phyloP scores from a whole-genome alignment of 1,140 invertebrate genomes.

The Brachionus angularis region DNA sequence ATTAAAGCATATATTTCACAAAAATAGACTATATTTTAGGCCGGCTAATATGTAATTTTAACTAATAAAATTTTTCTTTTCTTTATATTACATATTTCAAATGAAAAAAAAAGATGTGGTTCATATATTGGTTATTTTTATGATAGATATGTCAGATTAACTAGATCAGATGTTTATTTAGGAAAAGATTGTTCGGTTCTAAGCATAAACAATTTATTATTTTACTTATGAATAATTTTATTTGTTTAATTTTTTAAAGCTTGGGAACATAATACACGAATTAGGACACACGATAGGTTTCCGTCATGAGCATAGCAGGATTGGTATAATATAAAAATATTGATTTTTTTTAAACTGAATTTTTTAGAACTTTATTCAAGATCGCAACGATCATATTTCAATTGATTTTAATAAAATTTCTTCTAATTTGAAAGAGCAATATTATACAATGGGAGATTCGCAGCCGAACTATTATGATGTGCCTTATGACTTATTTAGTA shows the following conservation, averaged over 20 bases:
- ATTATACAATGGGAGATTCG: slow-evolving; percentile 5
- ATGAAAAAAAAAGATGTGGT: too few species aligned
- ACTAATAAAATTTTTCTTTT: slow-evolving; percentile 12
- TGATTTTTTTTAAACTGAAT: slow-evolving; percentile 1
- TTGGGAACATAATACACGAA: slow-evolving; percentile 65
- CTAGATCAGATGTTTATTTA: slow-evolving; percentile 35
- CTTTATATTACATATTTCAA: too few species aligned
- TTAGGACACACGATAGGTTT: slow-evolving; percentile 66
- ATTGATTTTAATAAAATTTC: slow-evolving; percentile 50
- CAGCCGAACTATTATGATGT: slow-evolving; percentile 44
- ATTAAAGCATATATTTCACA: neutral
- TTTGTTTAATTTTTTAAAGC: slow-evolving; percentile 25
- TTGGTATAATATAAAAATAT: slow-evolving; percentile 15
- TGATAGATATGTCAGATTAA: neutral
- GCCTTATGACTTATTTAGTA: slow-evolving; percentile 47
- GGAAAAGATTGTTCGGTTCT: slow-evolving; percentile 17
- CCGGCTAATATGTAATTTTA: slow-evolving; percentile 12
- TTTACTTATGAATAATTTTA: neutral
- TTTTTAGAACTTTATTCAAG: slow-evolving; percentile 43
- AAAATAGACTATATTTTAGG: slow-evolving; percentile 4
- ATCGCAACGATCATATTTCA: slow-evolving; percentile 51
- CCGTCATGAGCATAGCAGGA: slow-evolving; percentile 54
- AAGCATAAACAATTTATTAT: slow-evolving; percentile 8
- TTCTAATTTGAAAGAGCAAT: neutral
- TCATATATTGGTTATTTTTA: slow-evolving; percentile 30